These are phyloP conservation scores for Taeniopygia guttata DNA, from an alignment of 2,797 vertebrate species.

Conservation along the genomic window DNA sequence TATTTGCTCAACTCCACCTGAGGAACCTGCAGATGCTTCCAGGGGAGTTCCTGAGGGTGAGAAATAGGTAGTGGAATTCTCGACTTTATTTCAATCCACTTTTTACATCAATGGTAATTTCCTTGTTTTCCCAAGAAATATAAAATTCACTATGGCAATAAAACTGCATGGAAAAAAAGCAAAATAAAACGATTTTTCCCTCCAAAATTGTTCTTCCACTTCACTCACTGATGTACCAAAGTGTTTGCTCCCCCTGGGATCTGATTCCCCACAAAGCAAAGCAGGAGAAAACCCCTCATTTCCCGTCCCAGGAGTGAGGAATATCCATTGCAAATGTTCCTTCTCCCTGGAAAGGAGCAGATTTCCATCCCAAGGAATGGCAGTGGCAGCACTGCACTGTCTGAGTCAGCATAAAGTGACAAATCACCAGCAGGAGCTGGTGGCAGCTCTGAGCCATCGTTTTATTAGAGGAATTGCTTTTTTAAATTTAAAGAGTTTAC, in stretches of 20 bases:
- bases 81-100: neutral
- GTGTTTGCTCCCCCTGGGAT: neutral
- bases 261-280: neutral
- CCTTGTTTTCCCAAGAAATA: neutral
- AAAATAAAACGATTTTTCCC: fast-evolving
- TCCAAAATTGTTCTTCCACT: neutral
- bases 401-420: conserved; percentile 20
- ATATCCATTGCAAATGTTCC: neutral
- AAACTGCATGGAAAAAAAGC: fast-evolving
- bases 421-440: neutral
- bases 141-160: neutral
- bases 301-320: neutral
- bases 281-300: neutral
- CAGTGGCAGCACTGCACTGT: neutral
- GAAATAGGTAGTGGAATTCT: fast-evolving
- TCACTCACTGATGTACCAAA: neutral
- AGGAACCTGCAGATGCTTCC: neutral
- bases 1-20: neutral
- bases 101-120: neutral
- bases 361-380: neutral
- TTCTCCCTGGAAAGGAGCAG: neutral
- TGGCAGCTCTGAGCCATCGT: neutral
- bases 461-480: neutral
- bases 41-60: neutral
- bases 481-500: neutral